These are phyloP conservation scores for Sander vitreus DNA, from an alignment of 2,113 vertebrate genomes.

Conservation along the genomic window DNA sequence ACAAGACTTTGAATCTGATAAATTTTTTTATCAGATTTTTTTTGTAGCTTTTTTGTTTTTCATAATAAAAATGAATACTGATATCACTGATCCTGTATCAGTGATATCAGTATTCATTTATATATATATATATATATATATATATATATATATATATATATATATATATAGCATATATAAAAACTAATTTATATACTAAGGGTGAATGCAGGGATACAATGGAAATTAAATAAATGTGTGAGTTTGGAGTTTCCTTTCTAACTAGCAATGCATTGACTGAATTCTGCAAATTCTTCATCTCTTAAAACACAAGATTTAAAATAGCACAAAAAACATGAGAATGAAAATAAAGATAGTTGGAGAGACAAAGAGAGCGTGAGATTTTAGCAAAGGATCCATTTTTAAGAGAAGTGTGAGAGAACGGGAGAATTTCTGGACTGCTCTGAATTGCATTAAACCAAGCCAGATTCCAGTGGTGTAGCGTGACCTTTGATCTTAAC, in stretches of 20 bases:
- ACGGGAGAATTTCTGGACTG: neutral
- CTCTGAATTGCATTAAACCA: constrained; percentile 3
- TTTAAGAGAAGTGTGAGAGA: neutral
- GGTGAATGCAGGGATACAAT: no score
- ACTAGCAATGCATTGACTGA: neutral
- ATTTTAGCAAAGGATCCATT: neutral
- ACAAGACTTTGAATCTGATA: neutral
- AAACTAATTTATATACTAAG: neutral
- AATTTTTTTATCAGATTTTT: neutral
- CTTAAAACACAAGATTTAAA: constrained; percentile 28
- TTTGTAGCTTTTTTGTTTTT: neutral
- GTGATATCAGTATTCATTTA: no score
- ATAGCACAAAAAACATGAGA: constrained; percentile 9
- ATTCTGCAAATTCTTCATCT: constrained; percentile 30
- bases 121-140: no score
- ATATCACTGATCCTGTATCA: neutral
- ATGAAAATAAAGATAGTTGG: neutral
- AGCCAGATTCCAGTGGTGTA: neutral
- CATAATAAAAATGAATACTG: neutral
- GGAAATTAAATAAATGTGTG: neutral
- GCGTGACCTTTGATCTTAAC: constrained; percentile 28
- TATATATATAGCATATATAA: no score
- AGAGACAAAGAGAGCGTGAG: neutral
- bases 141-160: no score
- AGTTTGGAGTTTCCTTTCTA: constrained; percentile 1